Evolutionary conservation across 2,888 invertebrate species (phyloP).

Genomic region (Agapostemon virescens): DNA sequence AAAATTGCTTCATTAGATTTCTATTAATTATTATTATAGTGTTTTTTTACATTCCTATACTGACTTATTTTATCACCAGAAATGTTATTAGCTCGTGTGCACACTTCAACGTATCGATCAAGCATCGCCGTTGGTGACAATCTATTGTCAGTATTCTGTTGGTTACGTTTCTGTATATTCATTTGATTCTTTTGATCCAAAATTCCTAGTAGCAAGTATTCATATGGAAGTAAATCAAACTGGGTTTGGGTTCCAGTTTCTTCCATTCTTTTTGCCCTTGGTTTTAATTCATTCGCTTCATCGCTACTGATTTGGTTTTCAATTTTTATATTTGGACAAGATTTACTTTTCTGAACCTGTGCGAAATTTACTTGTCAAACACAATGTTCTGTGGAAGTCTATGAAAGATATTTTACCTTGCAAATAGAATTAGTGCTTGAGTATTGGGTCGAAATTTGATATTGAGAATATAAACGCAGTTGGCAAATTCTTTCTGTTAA

Average conservation of each 20-base stretch:
- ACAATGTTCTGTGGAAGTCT: constrained; percentile 7
- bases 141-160: constrained; percentile 74
- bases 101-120: constrained; percentile 83
- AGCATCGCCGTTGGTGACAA: constrained; percentile 84
- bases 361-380: not conserved
- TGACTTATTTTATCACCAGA: constrained; percentile 68
- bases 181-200: constrained; percentile 65
- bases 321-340: constrained; percentile 84
- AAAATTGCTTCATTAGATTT: constrained; percentile 10
- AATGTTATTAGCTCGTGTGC: constrained; percentile 70
- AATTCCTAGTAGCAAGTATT: constrained; percentile 88
- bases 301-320: constrained; percentile 49
- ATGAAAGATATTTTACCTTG: constrained; percentile 59
- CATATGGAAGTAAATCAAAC: constrained; percentile 87
- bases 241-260: constrained; percentile 84
- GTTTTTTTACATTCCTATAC: constrained; percentile 51
- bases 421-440: constrained; percentile 53
- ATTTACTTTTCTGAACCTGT: constrained; percentile 84
- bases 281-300: constrained; percentile 52
- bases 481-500: constrained; percentile 83
- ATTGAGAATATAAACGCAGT: constrained; percentile 85
- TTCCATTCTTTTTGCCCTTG: constrained; percentile 63
- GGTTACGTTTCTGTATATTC: constrained; percentile 45
- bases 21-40: constrained; percentile 26
- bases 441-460: constrained; percentile 78